These are phyloP conservation scores for Athalia circularis DNA, from an alignment of 2,888 invertebrate species.

Conservation along the genomic window DNA sequence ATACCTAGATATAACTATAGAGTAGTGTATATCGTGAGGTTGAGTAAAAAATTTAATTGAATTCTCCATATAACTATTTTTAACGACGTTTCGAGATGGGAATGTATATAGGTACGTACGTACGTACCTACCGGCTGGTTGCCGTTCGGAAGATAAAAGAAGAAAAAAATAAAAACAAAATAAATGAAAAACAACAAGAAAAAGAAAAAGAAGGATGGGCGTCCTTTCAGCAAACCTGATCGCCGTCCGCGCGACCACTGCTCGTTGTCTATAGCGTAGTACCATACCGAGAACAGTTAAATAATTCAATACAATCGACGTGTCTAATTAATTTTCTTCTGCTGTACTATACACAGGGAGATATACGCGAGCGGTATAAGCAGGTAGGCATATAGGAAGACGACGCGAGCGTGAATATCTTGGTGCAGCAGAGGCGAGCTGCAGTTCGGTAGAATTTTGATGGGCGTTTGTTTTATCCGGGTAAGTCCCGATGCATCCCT, in stretches of 20 bases:
- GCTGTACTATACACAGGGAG: not conserved
- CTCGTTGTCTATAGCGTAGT: not conserved
- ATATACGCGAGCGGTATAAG: not conserved
- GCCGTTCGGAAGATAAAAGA: not conserved
- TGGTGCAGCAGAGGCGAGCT: not conserved
- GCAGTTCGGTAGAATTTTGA: conserved; percentile 28
- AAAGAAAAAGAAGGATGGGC: conserved; percentile 20
- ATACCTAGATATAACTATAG: conserved; percentile 27
- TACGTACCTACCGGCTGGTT: conserved; percentile 8
- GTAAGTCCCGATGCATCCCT: conserved; percentile 17
- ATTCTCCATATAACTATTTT: conserved; percentile 39
- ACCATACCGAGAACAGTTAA: conserved; percentile 37
- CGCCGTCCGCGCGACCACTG: not conserved
- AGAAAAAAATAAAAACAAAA: conserved; percentile 1
- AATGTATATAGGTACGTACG: not conserved
- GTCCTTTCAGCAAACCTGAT: conserved; percentile 44
- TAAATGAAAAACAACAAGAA: too few relatives aligned
- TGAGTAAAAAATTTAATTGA: conserved; percentile 42
- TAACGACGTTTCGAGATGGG: conserved; percentile 25
- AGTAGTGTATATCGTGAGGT: conserved; percentile 19
- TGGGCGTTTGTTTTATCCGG: conserved; percentile 25
- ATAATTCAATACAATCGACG: conserved; percentile 41
- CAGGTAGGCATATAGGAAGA: not conserved
- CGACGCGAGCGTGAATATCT: not conserved
- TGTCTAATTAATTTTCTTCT: conserved; percentile 38